Conservation (phyloP, 1,140 invertebrate genomes). For the Chrysopa pallens region DNA sequence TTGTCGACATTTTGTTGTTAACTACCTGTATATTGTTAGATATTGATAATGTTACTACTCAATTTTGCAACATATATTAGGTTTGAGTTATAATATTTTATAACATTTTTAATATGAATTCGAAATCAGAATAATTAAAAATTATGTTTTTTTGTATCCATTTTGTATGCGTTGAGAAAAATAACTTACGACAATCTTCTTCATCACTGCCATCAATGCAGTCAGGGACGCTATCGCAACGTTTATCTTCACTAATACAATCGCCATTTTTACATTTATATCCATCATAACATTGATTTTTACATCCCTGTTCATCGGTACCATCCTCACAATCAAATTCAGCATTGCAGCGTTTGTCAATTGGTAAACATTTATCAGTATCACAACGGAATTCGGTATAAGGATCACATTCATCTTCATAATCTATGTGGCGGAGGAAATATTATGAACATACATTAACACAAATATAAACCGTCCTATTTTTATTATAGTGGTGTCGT, state of each 20-base stretch:
- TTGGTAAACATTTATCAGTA: constrained; percentile 34
- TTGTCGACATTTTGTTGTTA: too few species aligned
- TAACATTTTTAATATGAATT: too few species aligned
- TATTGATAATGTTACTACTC: too few species aligned
- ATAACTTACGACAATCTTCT: constrained; percentile 32
- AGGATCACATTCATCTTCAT: constrained; percentile 9
- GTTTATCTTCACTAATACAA: constrained; percentile 30
- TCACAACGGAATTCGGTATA: constrained; percentile 28
- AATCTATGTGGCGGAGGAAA: constrained; percentile 11
- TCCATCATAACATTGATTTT: constrained; percentile 20
- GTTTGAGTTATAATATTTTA: too few species aligned
- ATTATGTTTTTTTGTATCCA: too few species aligned
- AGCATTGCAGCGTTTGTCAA: constrained; percentile 30
- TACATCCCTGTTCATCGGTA: constrained; percentile 34
- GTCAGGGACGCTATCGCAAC: constrained; percentile 32
- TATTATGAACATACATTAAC: constrained; percentile 1
- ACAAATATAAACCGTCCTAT: background rate
- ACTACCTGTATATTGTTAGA: too few species aligned
- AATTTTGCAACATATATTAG: too few species aligned
- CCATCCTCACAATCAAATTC: constrained; percentile 36
- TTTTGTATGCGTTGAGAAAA: too few species aligned
- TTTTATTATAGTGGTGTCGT: background rate
- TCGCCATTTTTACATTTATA: constrained; percentile 37
- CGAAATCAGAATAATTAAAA: too few species aligned
- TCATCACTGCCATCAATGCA: constrained; percentile 56